Percentiles rank a stretch among this genome's conserved stretches.
Evolutionary conservation across 2,888 invertebrate species (phyloP).

Genomic region (Chydorus sphaericus): DNA sequence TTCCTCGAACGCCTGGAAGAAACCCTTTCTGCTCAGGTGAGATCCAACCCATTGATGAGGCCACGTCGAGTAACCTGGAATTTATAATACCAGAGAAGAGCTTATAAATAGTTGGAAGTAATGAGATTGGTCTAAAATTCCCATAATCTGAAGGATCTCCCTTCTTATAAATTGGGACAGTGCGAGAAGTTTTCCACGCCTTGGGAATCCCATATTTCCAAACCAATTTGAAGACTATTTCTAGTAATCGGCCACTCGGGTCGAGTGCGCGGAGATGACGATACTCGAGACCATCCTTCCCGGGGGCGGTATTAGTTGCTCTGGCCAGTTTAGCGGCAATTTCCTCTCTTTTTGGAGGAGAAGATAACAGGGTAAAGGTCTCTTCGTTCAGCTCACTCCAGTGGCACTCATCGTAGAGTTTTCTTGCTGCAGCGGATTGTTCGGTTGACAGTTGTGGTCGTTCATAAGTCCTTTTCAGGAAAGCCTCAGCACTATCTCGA

Average conservation of each 20-base stretch:
- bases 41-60: too few species aligned
- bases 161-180: too few species aligned
- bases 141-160: too few species aligned
- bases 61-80: too few species aligned
- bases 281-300: not conserved
- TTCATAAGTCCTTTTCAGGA: not conserved
- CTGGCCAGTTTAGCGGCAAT: not conserved
- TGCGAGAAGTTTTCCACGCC: too few species aligned
- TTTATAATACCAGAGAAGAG: too few species aligned
- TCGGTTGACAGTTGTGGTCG: not conserved
- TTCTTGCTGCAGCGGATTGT: not conserved
- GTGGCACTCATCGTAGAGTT: not conserved
- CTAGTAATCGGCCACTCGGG: not conserved
- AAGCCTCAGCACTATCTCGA: not conserved
- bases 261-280: not conserved
- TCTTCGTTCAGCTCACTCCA: not conserved
- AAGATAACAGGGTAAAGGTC: not conserved
- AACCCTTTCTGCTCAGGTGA: too few species aligned
- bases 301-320: not conserved
- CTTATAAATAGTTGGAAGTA: too few species aligned
- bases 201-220: not conserved
- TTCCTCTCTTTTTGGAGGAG: not conserved
- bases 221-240: not conserved
- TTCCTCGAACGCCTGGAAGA: too few species aligned
- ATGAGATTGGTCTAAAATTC: too few species aligned